Evolutionary conservation across 2,797 vertebrate genomes (phyloP).

Genomic region (Xenentodon cancila): DNA sequence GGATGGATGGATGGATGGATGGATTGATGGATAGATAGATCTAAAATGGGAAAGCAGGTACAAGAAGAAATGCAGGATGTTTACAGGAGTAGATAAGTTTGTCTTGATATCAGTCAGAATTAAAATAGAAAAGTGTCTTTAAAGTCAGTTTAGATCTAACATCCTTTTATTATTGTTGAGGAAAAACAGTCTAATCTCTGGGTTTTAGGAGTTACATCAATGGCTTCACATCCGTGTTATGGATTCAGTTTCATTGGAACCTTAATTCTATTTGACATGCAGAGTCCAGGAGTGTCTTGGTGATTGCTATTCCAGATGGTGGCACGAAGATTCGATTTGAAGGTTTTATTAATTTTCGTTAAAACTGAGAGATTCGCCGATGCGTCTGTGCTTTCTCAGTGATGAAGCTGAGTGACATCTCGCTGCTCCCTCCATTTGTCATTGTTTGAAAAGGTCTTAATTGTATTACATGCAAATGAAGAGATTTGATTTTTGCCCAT

Average conservation of each 20-base stretch:
- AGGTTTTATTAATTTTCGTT: conserved; percentile 93
- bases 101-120: not conserved
- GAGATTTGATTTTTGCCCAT: conserved; percentile 97
- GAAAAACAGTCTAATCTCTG: not conserved
- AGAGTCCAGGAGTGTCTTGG: conserved; percentile 75
- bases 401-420: conserved; percentile 94
- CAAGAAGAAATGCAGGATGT: too few species aligned
- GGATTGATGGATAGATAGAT: too few species aligned
- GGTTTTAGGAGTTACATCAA: conserved; percentile 3
- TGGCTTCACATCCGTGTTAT: conserved; percentile 22
- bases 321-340: conserved; percentile 88
- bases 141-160: not conserved
- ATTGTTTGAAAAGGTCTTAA: conserved; percentile 97
- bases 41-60: too few species aligned
- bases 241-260: conserved; percentile 53
- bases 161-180: not conserved
- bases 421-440: conserved; percentile 95
- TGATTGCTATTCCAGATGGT: conserved; percentile 87
- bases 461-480: conserved; percentile 99
- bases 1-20: not conserved
- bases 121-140: not conserved
- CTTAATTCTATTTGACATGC: conserved; percentile 71
- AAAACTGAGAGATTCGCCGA: conserved; percentile 86
- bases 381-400: conserved; percentile 85
- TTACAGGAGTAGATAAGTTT: too few species aligned